A percentile compares a stretch with the other conserved stretches of the same genome.
These are phyloP conservation scores for Willisornis vidua DNA, from an alignment of 2,113 vertebrate species.

Conservation along the genomic window DNA sequence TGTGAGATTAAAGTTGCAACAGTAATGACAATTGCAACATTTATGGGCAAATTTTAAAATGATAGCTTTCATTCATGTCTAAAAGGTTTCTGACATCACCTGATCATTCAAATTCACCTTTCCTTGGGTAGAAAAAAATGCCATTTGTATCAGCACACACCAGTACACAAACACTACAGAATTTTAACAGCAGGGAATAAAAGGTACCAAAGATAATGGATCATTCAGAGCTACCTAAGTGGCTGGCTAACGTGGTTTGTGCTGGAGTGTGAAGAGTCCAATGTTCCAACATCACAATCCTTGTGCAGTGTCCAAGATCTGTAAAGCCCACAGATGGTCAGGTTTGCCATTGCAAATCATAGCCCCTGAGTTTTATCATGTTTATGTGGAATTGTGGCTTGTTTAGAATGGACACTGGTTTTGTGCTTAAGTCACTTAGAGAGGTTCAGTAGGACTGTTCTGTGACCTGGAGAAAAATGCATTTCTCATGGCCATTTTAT, in stretches of 20 bases:
- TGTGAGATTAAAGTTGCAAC: background rate
- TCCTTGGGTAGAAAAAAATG: background rate
- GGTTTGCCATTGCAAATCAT: constrained; percentile 7
- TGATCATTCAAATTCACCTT: background rate
- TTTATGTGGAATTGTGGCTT: background rate
- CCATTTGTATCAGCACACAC: background rate
- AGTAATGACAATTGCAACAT: background rate
- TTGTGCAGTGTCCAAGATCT: background rate
- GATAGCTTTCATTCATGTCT: background rate
- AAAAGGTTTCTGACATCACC: background rate
- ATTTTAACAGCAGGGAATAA: background rate
- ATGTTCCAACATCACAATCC: background rate
- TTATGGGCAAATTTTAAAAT: background rate
- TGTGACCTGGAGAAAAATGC: background rate
- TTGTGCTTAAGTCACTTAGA: background rate
- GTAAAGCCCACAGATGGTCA: background rate
- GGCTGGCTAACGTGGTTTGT: background rate
- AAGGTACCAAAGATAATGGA: background rate
- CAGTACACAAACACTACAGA: background rate
- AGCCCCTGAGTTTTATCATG: background rate
- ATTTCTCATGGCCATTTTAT: background rate
- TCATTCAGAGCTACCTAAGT: background rate
- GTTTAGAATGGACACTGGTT: background rate
- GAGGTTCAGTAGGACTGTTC: background rate
- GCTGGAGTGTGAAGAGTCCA: constrained; percentile 6